Evolutionary conservation across 2,888 invertebrate species (phyloP).

Genomic region (Hypsopygia costalis): DNA sequence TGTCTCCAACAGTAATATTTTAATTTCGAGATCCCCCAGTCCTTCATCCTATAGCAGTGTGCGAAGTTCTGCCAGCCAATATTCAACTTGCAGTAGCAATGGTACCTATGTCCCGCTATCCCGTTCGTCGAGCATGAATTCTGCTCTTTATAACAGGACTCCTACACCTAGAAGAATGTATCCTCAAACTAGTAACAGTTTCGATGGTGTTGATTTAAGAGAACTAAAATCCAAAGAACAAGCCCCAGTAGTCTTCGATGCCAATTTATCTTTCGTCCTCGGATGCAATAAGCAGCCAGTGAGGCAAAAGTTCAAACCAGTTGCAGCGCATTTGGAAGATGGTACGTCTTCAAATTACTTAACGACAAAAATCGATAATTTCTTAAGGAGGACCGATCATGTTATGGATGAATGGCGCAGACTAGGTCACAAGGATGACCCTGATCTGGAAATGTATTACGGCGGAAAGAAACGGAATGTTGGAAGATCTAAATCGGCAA

Average conservation of each 20-base stretch:
- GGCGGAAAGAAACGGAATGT: constrained; percentile 59
- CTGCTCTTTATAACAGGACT: constrained; percentile 59
- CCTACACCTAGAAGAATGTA: constrained; percentile 84
- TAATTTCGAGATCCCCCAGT: constrained; percentile 80
- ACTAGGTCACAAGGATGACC: constrained; percentile 82
- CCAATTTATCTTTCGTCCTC: constrained; percentile 89
- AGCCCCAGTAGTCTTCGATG: constrained; percentile 90
- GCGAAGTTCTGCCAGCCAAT: constrained; percentile 64
- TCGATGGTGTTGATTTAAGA: constrained; percentile 71
- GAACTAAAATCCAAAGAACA: constrained; percentile 85
- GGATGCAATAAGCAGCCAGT: constrained; percentile 87
- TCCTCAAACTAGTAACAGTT: constrained; percentile 81
- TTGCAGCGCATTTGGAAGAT: constrained; percentile 88
- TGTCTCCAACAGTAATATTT: constrained; percentile 43
- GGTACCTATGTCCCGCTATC: constrained; percentile 63
- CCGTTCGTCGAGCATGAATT: constrained; percentile 65
- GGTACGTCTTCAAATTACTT: constrained; percentile 89
- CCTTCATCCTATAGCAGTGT: constrained; percentile 69
- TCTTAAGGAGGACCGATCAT: constrained; percentile 91
- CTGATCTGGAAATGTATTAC: constrained; percentile 53
- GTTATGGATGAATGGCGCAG: constrained; percentile 93
- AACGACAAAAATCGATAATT: constrained; percentile 88
- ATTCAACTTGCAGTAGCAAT: constrained; percentile 72
- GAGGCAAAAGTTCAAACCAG: constrained; percentile 84
- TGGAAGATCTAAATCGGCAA: constrained; percentile 86